Base-by-base conservation (phyloP, 1,140 invertebrate genomes). In the Nephotettix cincticeps region DNA sequence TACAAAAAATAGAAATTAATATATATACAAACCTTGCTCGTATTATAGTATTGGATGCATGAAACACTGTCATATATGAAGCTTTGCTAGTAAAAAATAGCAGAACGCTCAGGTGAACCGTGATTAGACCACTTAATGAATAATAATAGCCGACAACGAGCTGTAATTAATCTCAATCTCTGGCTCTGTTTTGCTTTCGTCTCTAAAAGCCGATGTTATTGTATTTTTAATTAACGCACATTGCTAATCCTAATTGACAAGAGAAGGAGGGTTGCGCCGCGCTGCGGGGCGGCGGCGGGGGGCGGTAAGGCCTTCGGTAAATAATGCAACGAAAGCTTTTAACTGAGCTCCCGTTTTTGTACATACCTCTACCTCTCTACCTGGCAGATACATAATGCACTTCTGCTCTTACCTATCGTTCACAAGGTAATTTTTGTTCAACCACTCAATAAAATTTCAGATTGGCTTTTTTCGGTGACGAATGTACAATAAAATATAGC, bases 281-380 rank as follows among this genome's bases (percentile, higher is more conserved):
- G 27, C 67, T 27, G 21, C 36, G 68, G 40, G 68, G 21, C 19
- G 17, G 58, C 9, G 21, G 68, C 21, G 32, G n/a, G 14, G 47
- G 25, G 45, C 23, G 68, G 58, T 21, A 43, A 69, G 68, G 68
- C 68, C 58, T 70, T 63, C 68, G 54, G 68, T 70, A 70, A 70
- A 70, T 70, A 70, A 70, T 70, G 68, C 45, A 70, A 30, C 58
- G 32, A 70, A 70, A 70, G 68, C 68, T 70, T 70, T 70, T 70
- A 70, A 70, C 68, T 63, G 56, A 27, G 27, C 56, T 28, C 27
- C 23, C 28, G 56, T 61, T 61, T 61, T 61, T 61, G 56, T 61
- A 29, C 56, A 61, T 61, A 29, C 56, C 56, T 61, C 56, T 23
- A 61, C 56, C 56, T 61, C 32, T 36, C 32, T 14, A 36, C 32